A percentile compares a stretch with the other conserved stretches of the same genome.
These are phyloP conservation scores for Lochmaea capreae DNA, from an alignment of 2,888 invertebrate species.

Conservation along the genomic window DNA sequence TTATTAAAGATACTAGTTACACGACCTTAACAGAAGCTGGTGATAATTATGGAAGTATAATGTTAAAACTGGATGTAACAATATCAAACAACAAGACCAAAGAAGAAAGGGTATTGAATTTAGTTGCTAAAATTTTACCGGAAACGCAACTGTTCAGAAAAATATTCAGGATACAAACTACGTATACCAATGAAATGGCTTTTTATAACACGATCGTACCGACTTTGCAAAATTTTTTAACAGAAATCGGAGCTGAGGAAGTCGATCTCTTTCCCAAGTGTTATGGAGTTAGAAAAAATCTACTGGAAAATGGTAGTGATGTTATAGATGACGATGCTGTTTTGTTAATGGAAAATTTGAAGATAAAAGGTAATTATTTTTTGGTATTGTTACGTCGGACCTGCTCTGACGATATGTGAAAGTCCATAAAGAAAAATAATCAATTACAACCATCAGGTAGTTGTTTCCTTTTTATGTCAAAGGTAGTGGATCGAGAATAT, in stretches of 20 bases:
- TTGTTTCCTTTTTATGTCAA: too few relatives aligned
- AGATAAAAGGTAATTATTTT: constrained; percentile 39
- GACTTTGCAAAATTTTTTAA: constrained; percentile 63
- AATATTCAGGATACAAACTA: constrained; percentile 67
- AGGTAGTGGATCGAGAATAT: too few relatives aligned
- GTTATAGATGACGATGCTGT: constrained; percentile 61
- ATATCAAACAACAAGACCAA: constrained; percentile 2
- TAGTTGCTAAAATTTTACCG: constrained; percentile 41
- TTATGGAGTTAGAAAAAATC: constrained; percentile 52
- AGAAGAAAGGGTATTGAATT: constrained; percentile 15
- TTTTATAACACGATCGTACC: constrained; percentile 67
- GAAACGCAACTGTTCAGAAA: constrained; percentile 51
- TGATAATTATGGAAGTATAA: constrained; percentile 36
- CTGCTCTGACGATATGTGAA: too few relatives aligned
- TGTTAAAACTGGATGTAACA: constrained; percentile 32
- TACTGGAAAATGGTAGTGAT: constrained; percentile 34
- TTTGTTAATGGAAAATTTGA: constrained; percentile 67
- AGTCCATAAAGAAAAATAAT: too few relatives aligned
- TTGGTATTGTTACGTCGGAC: too few relatives aligned
- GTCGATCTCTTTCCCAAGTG: constrained; percentile 61
- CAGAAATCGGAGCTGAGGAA: constrained; percentile 60
- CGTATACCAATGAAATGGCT: constrained; percentile 68
- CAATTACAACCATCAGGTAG: too few relatives aligned
- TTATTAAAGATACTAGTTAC: background rate
- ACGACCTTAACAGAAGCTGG: constrained; percentile 17